Evolutionary conservation across 2,888 invertebrate species (phyloP).

Genomic region (Orthosia cruda): DNA sequence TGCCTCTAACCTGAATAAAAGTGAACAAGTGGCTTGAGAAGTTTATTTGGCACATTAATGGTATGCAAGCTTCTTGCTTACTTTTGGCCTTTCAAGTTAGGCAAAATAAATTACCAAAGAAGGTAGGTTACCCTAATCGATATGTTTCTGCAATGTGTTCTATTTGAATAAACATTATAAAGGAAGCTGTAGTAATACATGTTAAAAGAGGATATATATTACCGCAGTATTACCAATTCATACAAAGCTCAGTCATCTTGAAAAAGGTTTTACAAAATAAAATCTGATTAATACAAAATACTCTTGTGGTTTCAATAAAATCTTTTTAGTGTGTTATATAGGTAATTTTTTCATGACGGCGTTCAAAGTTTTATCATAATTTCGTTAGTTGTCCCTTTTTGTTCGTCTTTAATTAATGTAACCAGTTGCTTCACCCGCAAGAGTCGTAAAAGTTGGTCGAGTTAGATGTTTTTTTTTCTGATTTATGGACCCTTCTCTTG

Average conservation of each 20-base stretch:
- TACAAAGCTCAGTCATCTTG: conserved; percentile 14
- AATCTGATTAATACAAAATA: neutral
- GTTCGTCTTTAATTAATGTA: conserved; percentile 39
- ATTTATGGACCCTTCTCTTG: conserved; percentile 29
- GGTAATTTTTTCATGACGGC: conserved; percentile 1
- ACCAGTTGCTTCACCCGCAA: conserved; percentile 48
- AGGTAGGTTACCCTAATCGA: neutral
- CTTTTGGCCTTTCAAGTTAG: neutral
- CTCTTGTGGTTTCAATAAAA: conserved; percentile 3
- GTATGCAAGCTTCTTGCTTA: too few species aligned
- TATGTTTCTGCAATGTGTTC: conserved; percentile 6
- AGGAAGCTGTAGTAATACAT: conserved; percentile 14
- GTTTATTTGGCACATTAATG: too few species aligned
- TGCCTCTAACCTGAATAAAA: too few species aligned
- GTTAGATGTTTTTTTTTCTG: conserved; percentile 32
- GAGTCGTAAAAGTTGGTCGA: conserved; percentile 32
- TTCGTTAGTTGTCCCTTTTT: conserved; percentile 9
- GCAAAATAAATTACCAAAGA: neutral
- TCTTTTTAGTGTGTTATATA: neutral
- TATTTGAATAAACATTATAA: conserved; percentile 15
- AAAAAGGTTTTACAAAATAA: conserved; percentile 29
- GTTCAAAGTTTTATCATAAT: conserved; percentile 21
- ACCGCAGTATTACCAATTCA: too few species aligned
- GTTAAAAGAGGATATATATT: conserved; percentile 11
- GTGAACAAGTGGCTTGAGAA: too few species aligned